A percentile compares a stretch with the other conserved stretches of the same genome.
Evolutionary conservation across 2,888 invertebrate species (phyloP).

Genomic region (Netelia fuscicornis): DNA sequence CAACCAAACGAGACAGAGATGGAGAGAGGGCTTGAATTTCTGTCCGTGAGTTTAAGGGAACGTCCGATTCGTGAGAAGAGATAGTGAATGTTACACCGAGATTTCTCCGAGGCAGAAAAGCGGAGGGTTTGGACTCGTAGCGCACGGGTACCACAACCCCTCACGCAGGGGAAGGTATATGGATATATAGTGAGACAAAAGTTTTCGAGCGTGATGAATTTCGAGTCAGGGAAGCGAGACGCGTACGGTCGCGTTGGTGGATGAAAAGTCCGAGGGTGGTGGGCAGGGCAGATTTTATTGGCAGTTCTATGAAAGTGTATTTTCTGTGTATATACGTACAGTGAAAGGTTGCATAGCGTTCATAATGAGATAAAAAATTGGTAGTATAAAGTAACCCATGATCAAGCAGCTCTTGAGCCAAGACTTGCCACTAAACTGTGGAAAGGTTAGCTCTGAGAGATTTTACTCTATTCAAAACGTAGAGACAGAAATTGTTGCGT

Average conservation of each 20-base stretch:
- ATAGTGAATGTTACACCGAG: conserved; percentile 41
- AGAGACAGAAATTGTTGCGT: too few species aligned
- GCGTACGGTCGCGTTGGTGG: conserved; percentile 54
- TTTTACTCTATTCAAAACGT: too few species aligned
- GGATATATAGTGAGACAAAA: conserved; percentile 43
- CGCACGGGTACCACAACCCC: background rate
- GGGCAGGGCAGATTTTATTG: conserved; percentile 61
- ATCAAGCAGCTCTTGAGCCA: too few species aligned
- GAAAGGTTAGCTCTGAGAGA: too few species aligned
- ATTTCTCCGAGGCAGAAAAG: conserved; percentile 39
- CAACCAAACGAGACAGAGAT: background rate
- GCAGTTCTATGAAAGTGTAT: conserved; percentile 50
- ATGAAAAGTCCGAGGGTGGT: conserved; percentile 63
- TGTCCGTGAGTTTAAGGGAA: conserved; percentile 10
- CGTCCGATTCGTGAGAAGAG: conserved; percentile 44
- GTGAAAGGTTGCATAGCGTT: too few species aligned
- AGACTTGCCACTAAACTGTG: too few species aligned
- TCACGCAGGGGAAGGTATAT: background rate
- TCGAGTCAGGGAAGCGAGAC: conserved; percentile 62
- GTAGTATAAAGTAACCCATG: too few species aligned
- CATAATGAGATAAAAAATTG: too few species aligned
- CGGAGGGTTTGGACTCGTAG: conserved; percentile 6
- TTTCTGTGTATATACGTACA: conserved; percentile 21
- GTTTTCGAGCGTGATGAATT: conserved; percentile 67
- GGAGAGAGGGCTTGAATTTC: conserved; percentile 29